phyloP scores from a whole-genome alignment of 2,797 vertebrate species.

The Sebastes hubbsi region DNA sequence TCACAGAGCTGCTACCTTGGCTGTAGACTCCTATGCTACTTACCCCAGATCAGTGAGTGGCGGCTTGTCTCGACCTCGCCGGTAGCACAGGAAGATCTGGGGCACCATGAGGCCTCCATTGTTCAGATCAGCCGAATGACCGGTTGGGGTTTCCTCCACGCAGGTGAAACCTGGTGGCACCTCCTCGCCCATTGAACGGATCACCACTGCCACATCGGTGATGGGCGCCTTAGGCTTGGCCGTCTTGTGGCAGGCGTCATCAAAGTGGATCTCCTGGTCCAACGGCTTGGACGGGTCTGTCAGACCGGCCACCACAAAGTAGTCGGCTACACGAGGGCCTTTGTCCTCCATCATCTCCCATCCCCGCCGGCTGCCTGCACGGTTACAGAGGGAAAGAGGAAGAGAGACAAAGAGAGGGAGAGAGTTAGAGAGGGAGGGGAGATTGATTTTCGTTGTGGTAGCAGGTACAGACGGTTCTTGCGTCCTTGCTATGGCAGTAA shows the following conservation, averaged over 20 bases:
- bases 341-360: slow-evolving; percentile 96
- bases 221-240: slow-evolving; percentile 92
- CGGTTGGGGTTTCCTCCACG: slow-evolving; percentile 89
- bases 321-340: slow-evolving; percentile 94
- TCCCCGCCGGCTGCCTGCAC: slow-evolving; percentile 75
- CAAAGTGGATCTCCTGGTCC: slow-evolving; percentile 95
- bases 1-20: not conserved
- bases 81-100: slow-evolving; percentile 92
- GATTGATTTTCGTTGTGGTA: slow-evolving; percentile 46
- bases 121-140: slow-evolving; percentile 92
- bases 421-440: not conserved
- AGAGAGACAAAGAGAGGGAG: not conserved
- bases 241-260: slow-evolving; percentile 91
- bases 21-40: slow-evolving; percentile 36
- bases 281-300: slow-evolving; percentile 91
- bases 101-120: slow-evolving; percentile 92
- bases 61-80: slow-evolving; percentile 91
- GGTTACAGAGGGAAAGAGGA: not conserved
- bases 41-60: slow-evolving; percentile 94
- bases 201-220: slow-evolving; percentile 92
- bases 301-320: slow-evolving; percentile 95
- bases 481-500: slow-evolving; percentile 45
- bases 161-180: slow-evolving; percentile 89
- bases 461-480: slow-evolving; percentile 40
- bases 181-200: slow-evolving; percentile 92